Evolutionary conservation across 2,797 vertebrate species (phyloP).

Genomic region (Tenualosa ilisha): DNA sequence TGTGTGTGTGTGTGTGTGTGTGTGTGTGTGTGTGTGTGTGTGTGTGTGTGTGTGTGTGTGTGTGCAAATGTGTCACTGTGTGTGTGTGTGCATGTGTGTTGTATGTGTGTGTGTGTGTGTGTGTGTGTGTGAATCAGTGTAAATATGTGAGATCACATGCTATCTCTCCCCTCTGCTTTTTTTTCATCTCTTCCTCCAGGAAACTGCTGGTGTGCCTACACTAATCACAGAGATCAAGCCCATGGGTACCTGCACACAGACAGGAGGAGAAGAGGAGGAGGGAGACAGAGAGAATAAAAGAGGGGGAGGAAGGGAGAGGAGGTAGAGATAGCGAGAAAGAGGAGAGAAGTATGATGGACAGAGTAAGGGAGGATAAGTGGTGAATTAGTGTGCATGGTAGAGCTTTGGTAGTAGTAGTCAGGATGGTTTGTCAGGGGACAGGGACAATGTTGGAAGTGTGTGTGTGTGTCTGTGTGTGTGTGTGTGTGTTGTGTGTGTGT

Average conservation of each 20-base stretch:
- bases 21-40: neutral
- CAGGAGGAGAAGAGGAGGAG: neutral
- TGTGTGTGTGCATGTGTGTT: neutral
- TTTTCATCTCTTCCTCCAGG: neutral
- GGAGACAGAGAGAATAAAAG: neutral
- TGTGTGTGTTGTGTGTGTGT: neutral
- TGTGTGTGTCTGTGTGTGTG: neutral
- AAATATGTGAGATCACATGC: conserved; percentile 8
- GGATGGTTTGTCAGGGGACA: neutral
- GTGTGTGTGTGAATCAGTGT: neutral
- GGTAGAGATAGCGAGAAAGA: neutral
- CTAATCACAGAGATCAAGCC: neutral
- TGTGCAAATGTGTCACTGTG: too few relatives aligned
- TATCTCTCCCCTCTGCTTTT: neutral
- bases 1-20: neutral
- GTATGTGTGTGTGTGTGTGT: neutral
- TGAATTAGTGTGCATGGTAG: neutral
- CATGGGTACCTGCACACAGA: neutral
- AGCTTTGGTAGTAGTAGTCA: neutral
- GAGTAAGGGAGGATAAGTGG: neutral
- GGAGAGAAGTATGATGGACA: neutral
- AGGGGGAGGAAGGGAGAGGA: neutral
- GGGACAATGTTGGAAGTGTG: neutral
- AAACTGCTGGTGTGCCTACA: neutral
- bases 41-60: neutral